Evolutionary conservation across 2,888 invertebrate genomes (phyloP), one percentile per base, ranked within the genome.

Genomic region (Drosophila kuntzei): DNA sequence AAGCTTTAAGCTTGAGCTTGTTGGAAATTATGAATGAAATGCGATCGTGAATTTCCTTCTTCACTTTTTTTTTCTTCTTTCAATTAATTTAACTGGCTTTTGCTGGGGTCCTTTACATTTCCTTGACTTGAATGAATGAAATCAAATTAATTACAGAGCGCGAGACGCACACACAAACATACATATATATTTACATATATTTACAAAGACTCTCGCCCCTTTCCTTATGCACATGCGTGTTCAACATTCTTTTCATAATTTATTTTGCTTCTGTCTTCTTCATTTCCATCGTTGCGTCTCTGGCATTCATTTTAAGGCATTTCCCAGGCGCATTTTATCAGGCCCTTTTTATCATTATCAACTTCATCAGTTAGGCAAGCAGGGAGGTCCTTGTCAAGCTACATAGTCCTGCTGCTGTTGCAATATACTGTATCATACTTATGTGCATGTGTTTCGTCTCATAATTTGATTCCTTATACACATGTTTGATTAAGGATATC

Each of bases 241-340:
- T 54, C 32, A 71, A 82, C 69, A 86, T 87, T 82, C 86, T 80
- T 82, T 85, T 82, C 86, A 84, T 84, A 87, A 84, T 85, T 82
- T 81, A 81, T 85, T 66, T 71, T 60, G 58, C 79, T 62, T 47
- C 64, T 37, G 36, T 27, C 47, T 27, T 46, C 43, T 37, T 47
- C 46, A n/a, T 43, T 22, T 18, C 50, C 29, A 57, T 49, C 57
- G 27, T 43, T 69, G 53, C 67, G 47, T 43, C 60, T 57, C 57
- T 60, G 51, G 55, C 80, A 67, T 82, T 82, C 79, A 62, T 63
- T 70, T 62, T 36, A 60, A 63, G 74, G 55, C 74, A 77, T 65
- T 70, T 80, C 55, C 49, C 68, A 70, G 59, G 63, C 79, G 59
- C 65, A 73, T 70, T 76, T 72, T 79, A 71, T 74, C 82, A 47